Conservation (phyloP, 2,797 vertebrate species). For the Sebastes elongatus region DNA sequence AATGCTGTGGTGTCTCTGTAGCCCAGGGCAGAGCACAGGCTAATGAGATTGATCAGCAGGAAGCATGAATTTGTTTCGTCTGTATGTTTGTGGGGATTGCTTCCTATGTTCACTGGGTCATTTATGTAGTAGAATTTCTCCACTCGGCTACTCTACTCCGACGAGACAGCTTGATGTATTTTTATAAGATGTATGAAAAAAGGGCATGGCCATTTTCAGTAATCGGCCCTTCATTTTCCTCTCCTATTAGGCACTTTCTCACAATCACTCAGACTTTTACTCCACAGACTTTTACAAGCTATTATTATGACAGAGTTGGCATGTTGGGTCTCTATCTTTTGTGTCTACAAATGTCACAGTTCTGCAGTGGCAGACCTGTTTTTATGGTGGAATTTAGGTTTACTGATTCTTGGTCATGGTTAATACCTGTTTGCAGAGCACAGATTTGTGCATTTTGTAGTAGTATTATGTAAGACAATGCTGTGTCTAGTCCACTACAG, state of each 20-base stretch:
- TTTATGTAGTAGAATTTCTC: slow-evolving; percentile 49
- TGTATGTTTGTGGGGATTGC: slow-evolving; percentile 45
- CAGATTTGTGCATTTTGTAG: neutral
- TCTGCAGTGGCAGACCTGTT: neutral
- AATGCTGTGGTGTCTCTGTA: slow-evolving; percentile 8
- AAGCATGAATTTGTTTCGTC: slow-evolving; percentile 44
- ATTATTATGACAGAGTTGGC: slow-evolving; percentile 31
- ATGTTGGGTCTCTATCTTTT: neutral
- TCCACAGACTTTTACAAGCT: slow-evolving; percentile 35
- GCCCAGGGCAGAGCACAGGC: slow-evolving; percentile 2
- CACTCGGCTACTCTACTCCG: slow-evolving; percentile 7
- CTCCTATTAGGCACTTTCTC: slow-evolving; percentile 51
- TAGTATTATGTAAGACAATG: neutral
- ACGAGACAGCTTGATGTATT: slow-evolving; percentile 53
- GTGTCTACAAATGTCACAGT: slow-evolving; percentile 3
- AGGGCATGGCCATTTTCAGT: slow-evolving; percentile 43
- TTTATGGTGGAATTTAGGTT: slow-evolving; percentile 9
- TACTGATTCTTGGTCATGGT: slow-evolving; percentile 15
- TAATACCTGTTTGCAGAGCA: slow-evolving; percentile 26
- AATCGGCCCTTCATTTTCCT: slow-evolving; percentile 61
- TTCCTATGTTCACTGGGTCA: slow-evolving; percentile 48
- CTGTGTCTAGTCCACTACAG: neutral
- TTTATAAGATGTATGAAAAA: slow-evolving; percentile 48
- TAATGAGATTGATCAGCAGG: slow-evolving; percentile 39
- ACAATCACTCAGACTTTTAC: slow-evolving; percentile 40